Evolutionary conservation across 2,888 invertebrate species (phyloP).

Genomic region (Vannuccia rotundouncinata): DNA sequence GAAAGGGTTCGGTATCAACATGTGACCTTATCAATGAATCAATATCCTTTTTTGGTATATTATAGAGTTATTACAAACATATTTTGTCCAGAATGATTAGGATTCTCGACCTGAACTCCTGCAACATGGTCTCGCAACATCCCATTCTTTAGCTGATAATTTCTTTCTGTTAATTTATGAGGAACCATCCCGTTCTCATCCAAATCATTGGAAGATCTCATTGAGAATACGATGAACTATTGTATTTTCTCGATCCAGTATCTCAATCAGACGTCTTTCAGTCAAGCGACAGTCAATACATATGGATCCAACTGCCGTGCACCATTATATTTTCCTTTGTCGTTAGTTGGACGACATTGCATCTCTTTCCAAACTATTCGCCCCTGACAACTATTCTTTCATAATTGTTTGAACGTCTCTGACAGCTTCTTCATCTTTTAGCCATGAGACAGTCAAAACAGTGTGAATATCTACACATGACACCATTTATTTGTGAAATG

Average conservation of each 20-base stretch:
- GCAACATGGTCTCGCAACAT: not conserved
- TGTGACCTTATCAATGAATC: not conserved
- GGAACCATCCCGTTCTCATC: not conserved
- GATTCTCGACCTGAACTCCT: not conserved
- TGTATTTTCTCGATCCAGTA: not conserved
- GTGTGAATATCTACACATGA: not conserved
- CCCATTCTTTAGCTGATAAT: not conserved
- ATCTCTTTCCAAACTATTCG: not conserved
- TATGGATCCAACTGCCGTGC: not conserved
- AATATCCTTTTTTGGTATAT: not conserved
- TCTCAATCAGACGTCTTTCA: not conserved
- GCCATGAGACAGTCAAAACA: not conserved
- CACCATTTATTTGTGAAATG: not conserved
- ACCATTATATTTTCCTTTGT: not conserved
- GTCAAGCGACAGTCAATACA: not conserved
- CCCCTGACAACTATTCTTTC: not conserved
- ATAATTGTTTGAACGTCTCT: not conserved
- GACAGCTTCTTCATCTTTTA: not conserved
- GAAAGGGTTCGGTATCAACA: not conserved
- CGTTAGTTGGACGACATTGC: not conserved
- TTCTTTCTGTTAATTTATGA: not conserved
- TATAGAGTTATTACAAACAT: not conserved
- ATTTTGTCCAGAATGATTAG: not conserved
- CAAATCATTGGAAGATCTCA: not conserved
- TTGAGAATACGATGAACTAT: not conserved